A percentile compares a stretch with the other conserved stretches of the same genome.
Conservation (phyloP, 1,140 invertebrate genomes). For the Drosophila gunungcola region DNA sequence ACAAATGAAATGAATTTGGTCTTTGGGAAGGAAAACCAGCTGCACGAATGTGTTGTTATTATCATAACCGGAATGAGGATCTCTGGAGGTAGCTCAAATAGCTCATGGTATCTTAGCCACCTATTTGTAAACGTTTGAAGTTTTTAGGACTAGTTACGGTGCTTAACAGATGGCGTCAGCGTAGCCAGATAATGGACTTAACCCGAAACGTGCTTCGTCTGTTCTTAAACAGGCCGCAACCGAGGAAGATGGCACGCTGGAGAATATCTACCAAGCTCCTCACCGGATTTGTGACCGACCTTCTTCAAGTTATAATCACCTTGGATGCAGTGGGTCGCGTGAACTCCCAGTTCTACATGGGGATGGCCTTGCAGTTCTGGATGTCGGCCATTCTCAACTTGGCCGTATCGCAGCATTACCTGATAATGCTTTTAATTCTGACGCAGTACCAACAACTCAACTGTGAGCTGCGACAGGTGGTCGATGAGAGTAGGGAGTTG, state of each 20-base stretch:
- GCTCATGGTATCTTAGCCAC: neutral
- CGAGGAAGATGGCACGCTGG: conserved; percentile 4
- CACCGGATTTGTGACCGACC: neutral
- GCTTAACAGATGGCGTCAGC: conserved; percentile 13
- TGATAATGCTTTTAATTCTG: conserved; percentile 16
- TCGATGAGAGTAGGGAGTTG: neutral
- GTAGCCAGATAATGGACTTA: conserved; percentile 6
- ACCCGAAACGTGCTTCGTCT: neutral
- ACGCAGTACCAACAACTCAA: conserved; percentile 31
- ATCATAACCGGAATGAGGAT: neutral
- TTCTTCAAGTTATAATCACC: neutral
- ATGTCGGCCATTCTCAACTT: conserved; percentile 7
- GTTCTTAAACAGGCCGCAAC: conserved; percentile 9
- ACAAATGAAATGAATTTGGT: neutral
- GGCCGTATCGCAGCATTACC: conserved; percentile 18
- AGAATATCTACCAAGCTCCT: conserved; percentile 11
- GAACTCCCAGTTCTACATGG: neutral
- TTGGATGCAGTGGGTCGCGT: neutral
- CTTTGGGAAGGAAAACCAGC: neutral
- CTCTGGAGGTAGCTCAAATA: neutral
- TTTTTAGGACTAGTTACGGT: conserved; percentile 8
- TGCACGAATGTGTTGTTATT: conserved; percentile 19
- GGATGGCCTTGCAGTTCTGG: conserved; percentile 3
- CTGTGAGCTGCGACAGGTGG: conserved; percentile 13
- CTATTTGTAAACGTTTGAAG: too few relatives aligned